Evolutionary conservation across 2,888 invertebrate genomes (phyloP).

Genomic region (Holacanthella duospinosa): DNA sequence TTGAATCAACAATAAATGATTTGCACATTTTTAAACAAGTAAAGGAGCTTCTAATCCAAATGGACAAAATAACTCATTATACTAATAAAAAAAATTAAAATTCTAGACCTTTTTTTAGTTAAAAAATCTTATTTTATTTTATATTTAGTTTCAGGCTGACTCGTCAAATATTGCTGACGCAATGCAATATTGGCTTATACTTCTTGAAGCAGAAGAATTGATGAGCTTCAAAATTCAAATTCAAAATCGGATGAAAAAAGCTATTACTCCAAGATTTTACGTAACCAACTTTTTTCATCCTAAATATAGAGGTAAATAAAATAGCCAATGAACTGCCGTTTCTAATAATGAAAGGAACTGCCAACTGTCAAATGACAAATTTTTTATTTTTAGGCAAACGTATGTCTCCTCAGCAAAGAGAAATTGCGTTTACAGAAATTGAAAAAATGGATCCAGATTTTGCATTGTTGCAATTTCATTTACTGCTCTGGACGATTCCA

Average conservation of each 20-base stretch:
- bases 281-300: background rate
- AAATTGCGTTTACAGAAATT: background rate
- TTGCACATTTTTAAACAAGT: background rate
- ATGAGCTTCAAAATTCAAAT: background rate
- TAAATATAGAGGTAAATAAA: background rate
- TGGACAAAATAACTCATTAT: background rate
- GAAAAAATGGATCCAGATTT: background rate
- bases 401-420: background rate
- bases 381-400: background rate
- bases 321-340: background rate
- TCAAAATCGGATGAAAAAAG: background rate
- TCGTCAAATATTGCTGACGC: background rate
- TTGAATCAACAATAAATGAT: background rate
- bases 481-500: background rate
- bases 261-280: background rate
- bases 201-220: background rate
- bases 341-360: background rate
- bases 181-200: background rate
- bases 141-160: background rate
- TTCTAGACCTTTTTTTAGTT: background rate
- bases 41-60: background rate
- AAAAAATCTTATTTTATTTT: background rate
- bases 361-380: background rate
- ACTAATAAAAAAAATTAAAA: background rate
- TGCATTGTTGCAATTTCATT: background rate